Conservation (phyloP, 2,888 invertebrate species). For the Trisateles emortualis region DNA sequence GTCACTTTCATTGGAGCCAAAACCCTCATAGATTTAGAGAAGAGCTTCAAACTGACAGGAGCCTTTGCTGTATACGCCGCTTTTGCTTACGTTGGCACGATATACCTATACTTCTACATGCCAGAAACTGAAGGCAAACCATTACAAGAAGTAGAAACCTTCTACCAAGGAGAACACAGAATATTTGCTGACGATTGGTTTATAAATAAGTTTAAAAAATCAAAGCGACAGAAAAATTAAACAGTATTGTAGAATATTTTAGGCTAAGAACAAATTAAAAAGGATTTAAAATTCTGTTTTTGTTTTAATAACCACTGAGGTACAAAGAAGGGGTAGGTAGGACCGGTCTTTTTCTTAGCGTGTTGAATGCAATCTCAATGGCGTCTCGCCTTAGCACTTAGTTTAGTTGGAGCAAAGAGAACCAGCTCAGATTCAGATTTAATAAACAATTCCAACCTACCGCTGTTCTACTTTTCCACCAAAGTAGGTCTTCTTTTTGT, state of each 20-base stretch:
- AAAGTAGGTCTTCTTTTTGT: no score
- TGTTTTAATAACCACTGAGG: no score
- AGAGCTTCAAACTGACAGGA: conserved; percentile 75
- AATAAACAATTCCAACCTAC: no score
- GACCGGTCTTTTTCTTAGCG: no score
- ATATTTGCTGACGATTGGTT: conserved; percentile 78
- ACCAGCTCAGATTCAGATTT: no score
- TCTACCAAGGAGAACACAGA: conserved; percentile 69
- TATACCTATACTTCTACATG: conserved; percentile 82
- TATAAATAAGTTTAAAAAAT: conserved; percentile 69
- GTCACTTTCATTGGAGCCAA: conserved; percentile 84
- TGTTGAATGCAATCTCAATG: no score
- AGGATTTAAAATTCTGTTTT: not conserved
- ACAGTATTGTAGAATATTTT: not conserved
- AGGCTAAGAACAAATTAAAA: not conserved
- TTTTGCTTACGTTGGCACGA: conserved; percentile 77
- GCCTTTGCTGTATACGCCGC: conserved; percentile 80
- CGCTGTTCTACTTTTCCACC: no score
- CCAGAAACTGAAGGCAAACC: conserved; percentile 86
- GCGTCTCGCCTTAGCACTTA: no score
- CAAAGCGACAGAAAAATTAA: conserved; percentile 52
- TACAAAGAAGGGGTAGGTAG: no score
- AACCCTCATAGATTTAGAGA: conserved; percentile 82
- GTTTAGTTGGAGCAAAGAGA: no score
- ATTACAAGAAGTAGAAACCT: conserved; percentile 83